Evolutionary conservation across 1,140 invertebrate species (phyloP).

Genomic region (Pararge aegeria): DNA sequence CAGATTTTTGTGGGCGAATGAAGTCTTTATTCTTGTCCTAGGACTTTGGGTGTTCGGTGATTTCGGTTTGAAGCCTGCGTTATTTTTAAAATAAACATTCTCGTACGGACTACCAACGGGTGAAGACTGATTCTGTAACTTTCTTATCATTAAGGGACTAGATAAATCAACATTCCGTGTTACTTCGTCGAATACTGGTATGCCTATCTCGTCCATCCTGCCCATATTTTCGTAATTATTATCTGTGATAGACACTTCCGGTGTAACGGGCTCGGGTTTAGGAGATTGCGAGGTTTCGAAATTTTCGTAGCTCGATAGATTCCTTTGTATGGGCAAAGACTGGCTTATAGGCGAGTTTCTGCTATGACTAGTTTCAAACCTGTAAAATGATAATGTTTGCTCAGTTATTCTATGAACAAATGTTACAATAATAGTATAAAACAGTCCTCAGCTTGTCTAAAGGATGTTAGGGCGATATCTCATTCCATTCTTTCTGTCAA

Average conservation of each 20-base stretch:
- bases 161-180: slow-evolving; percentile 59
- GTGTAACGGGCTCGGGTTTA: slow-evolving; percentile 45
- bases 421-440: too few species aligned
- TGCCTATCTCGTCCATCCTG: slow-evolving; percentile 69
- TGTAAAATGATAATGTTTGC: slow-evolving; percentile 26
- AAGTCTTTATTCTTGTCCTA: slow-evolving; percentile 84
- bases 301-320: slow-evolving; percentile 77
- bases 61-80: slow-evolving; percentile 70
- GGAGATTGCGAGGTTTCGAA: slow-evolving; percentile 46
- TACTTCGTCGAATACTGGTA: slow-evolving; percentile 60
- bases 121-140: slow-evolving; percentile 58
- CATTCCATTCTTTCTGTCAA: too few species aligned
- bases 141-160: slow-evolving; percentile 74
- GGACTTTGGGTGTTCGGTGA: slow-evolving; percentile 80
- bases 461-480: too few species aligned
- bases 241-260: slow-evolving; percentile 56
- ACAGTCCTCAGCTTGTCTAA: too few species aligned
- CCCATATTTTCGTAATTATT: slow-evolving; percentile 73
- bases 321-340: slow-evolving; percentile 58
- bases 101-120: slow-evolving; percentile 78
- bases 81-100: slow-evolving; percentile 74
- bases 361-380: slow-evolving; percentile 74
- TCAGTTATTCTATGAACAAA: background rate
- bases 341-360: slow-evolving; percentile 47
- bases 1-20: slow-evolving; percentile 73